Conservation (phyloP, 1,140 invertebrate genomes). For the Drosophila trapezifrons region DNA sequence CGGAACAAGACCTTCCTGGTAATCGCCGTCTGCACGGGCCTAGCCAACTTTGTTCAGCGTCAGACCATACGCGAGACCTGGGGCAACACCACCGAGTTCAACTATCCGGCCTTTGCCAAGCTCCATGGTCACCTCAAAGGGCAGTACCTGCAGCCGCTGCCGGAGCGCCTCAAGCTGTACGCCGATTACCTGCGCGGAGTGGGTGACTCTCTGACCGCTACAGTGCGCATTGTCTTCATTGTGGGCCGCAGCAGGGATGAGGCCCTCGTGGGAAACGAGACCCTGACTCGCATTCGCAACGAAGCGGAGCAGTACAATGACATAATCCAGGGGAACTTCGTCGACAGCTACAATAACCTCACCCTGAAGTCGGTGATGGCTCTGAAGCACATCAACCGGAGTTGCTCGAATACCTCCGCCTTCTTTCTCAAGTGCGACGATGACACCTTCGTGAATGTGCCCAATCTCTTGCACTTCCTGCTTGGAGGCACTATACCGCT, state of each 20-base stretch:
- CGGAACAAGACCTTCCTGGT: conserved; percentile 86
- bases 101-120: conserved; percentile 85
- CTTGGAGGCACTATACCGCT: conserved; percentile 82
- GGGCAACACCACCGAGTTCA: conserved; percentile 87
- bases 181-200: conserved; percentile 51
- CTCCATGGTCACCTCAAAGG: conserved; percentile 66
- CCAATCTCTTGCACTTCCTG: conserved; percentile 85
- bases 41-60: conserved; percentile 87
- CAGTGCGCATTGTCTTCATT: conserved; percentile 71
- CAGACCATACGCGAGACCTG: conserved; percentile 92
- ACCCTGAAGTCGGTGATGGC: conserved; percentile 95
- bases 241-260: conserved; percentile 58
- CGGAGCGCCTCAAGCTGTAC: conserved; percentile 51
- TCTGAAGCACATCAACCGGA: conserved; percentile 90
- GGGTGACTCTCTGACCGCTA: conserved; percentile 28
- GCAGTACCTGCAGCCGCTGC: conserved; percentile 53
- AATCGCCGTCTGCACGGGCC: conserved; percentile 90
- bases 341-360: conserved; percentile 96
- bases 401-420: conserved; percentile 86
- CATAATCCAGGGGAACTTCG: conserved; percentile 95
- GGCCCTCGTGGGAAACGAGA: conserved; percentile 67
- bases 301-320: conserved; percentile 86
- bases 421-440: conserved; percentile 94
- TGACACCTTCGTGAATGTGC: conserved; percentile 92
- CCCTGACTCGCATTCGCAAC: conserved; percentile 53